Evolutionary conservation across 2,113 vertebrate species (phyloP).

Genomic region (Ardeotis arabs): DNA sequence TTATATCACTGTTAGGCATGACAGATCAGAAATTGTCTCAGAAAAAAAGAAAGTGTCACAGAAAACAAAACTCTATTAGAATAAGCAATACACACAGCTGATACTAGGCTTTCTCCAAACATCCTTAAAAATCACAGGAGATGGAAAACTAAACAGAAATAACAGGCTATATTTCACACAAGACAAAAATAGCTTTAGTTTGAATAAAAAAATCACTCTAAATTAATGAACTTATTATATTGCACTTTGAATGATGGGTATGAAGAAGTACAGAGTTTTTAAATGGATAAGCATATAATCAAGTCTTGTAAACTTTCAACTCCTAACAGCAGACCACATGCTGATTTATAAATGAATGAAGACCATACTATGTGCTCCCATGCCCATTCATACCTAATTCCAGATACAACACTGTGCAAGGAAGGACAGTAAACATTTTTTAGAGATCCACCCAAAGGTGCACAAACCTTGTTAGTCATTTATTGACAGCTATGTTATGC

Average conservation of each 20-base stretch:
- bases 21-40: background rate
- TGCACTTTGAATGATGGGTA: background rate
- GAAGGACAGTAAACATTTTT: background rate
- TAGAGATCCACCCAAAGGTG: background rate
- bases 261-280: background rate
- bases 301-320: background rate
- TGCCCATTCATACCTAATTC: background rate
- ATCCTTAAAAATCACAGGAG: background rate
- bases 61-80: background rate
- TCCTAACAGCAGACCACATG: background rate
- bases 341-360: background rate
- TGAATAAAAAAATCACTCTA: background rate
- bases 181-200: background rate
- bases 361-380: background rate
- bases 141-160: background rate
- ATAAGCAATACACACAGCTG: background rate
- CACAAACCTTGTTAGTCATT: rapidly evolving
- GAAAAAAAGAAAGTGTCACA: background rate
- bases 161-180: background rate
- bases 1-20: background rate
- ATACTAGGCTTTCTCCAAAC: background rate
- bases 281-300: background rate
- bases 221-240: background rate
- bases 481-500: background rate
- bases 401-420: background rate